These are phyloP conservation scores for Anolis carolinensis DNA, from an alignment of 2,113 vertebrate species.

Conservation along the genomic window DNA sequence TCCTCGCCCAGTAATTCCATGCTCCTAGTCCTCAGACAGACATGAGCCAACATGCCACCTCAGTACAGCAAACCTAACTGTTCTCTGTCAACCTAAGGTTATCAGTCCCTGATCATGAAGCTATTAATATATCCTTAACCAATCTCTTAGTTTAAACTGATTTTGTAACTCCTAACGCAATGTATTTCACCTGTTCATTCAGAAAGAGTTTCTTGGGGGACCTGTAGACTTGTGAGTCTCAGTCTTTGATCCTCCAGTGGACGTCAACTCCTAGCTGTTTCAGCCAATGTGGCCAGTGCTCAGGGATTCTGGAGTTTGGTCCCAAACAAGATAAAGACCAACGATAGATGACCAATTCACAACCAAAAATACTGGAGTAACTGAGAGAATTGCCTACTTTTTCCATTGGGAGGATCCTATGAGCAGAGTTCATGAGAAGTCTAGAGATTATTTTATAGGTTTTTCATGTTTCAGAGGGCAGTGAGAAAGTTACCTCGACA, in stretches of 20 bases:
- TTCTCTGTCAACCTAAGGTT: background rate
- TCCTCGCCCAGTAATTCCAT: background rate
- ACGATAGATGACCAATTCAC: background rate
- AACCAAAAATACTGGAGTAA: background rate
- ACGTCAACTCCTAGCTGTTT: too few relatives aligned
- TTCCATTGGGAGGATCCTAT: background rate
- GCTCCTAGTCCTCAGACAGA: background rate
- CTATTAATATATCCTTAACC: background rate
- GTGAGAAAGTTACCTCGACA: background rate
- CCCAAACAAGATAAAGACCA: too few relatives aligned
- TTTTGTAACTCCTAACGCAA: background rate
- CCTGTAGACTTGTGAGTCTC: background rate
- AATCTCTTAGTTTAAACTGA: conserved; percentile 1
- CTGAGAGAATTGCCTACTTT: background rate
- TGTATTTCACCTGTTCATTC: conserved; percentile 5
- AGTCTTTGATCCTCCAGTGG: too few relatives aligned
- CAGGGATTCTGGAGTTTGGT: too few relatives aligned
- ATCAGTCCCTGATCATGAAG: background rate
- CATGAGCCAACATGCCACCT: background rate
- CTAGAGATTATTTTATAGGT: too few relatives aligned
- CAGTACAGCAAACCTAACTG: background rate
- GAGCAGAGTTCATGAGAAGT: too few relatives aligned
- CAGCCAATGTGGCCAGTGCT: too few relatives aligned
- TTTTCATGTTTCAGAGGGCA: too few relatives aligned
- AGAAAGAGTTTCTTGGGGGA: background rate